phyloP scores from a whole-genome alignment of 1,140 invertebrate genomes.

The Lucilia sericata region DNA sequence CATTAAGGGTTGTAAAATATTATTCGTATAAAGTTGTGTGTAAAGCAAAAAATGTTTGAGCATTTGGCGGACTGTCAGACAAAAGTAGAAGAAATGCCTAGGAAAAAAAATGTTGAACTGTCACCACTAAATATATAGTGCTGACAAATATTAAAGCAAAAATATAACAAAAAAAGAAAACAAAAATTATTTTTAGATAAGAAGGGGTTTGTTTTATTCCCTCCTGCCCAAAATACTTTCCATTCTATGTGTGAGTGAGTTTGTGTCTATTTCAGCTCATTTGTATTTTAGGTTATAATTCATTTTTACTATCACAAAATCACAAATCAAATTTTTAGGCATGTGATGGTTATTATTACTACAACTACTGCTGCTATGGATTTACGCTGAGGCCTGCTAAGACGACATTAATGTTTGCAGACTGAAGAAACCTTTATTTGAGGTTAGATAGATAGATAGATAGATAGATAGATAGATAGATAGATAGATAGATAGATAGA shows the following conservation, averaged over 20 bases:
- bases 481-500: no score
- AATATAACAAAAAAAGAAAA: not conserved
- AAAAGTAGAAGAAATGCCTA: not conserved
- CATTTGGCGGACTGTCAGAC: conserved; percentile 38
- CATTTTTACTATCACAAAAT: conserved; percentile 43
- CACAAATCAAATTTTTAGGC: conserved; percentile 42
- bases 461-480: no score
- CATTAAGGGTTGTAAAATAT: conserved; percentile 41
- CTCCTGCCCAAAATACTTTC: not conserved
- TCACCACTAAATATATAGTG: conserved; percentile 44
- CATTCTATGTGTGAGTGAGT: not conserved
- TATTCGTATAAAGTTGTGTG: not conserved
- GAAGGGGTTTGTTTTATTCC: conserved; percentile 2
- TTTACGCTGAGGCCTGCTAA: not conserved
- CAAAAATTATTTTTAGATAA: not conserved
- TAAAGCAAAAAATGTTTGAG: conserved; percentile 1
- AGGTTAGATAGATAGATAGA: no score
- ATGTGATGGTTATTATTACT: conserved; percentile 39
- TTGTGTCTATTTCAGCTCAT: not conserved
- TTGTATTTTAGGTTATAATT: conserved; percentile 37
- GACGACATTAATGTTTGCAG: no score
- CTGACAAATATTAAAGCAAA: conserved; percentile 33
- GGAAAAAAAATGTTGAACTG: conserved; percentile 27
- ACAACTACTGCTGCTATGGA: not conserved
- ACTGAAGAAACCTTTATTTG: no score